These are phyloP conservation scores for Benthosema pterotum DNA, from an alignment of 2,797 vertebrate genomes.

Conservation along the genomic window DNA sequence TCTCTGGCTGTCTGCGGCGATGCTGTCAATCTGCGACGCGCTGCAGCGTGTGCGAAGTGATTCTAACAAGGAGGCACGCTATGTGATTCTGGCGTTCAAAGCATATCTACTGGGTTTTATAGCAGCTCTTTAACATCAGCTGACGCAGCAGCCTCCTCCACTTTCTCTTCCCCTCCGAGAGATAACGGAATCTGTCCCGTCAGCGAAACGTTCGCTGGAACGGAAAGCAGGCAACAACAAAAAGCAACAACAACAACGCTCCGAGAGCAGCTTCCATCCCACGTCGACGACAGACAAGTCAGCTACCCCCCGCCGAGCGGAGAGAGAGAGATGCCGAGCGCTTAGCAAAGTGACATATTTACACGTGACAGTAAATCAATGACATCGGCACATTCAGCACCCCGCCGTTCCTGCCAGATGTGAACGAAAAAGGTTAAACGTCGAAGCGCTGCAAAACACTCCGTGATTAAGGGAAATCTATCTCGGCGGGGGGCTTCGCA, in stretches of 20 bases:
- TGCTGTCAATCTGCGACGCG: background rate
- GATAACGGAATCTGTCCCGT: slow-evolving; percentile 22
- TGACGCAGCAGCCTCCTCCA: slow-evolving; percentile 28
- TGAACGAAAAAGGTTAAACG: slow-evolving; percentile 69
- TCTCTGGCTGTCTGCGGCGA: background rate
- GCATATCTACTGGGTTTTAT: slow-evolving; percentile 4
- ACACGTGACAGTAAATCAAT: slow-evolving; percentile 55
- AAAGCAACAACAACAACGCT: slow-evolving; percentile 17
- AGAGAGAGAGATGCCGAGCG: slow-evolving; percentile 9
- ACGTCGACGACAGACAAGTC: slow-evolving; percentile 1
- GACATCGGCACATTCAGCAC: slow-evolving; percentile 54
- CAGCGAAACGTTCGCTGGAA: slow-evolving; percentile 7
- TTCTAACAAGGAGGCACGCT: background rate
- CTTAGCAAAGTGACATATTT: slow-evolving; percentile 6
- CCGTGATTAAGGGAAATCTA: slow-evolving; percentile 43
- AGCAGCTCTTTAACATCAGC: slow-evolving; percentile 15
- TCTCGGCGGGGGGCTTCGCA: slow-evolving; percentile 28
- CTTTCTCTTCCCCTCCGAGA: slow-evolving; percentile 13
- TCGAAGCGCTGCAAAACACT: slow-evolving; percentile 52
- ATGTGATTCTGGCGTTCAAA: slow-evolving; percentile 4
- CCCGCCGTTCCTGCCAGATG: slow-evolving; percentile 42
- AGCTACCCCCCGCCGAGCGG: slow-evolving; percentile 8
- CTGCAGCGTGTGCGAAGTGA: too few relatives aligned
- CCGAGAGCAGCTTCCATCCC: slow-evolving; percentile 16
- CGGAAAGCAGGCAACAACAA: background rate